Percentiles rank a stretch among this genome's conserved stretches.
Conservation (phyloP, 2,797 vertebrate genomes). For the Octomys mimax region DNA sequence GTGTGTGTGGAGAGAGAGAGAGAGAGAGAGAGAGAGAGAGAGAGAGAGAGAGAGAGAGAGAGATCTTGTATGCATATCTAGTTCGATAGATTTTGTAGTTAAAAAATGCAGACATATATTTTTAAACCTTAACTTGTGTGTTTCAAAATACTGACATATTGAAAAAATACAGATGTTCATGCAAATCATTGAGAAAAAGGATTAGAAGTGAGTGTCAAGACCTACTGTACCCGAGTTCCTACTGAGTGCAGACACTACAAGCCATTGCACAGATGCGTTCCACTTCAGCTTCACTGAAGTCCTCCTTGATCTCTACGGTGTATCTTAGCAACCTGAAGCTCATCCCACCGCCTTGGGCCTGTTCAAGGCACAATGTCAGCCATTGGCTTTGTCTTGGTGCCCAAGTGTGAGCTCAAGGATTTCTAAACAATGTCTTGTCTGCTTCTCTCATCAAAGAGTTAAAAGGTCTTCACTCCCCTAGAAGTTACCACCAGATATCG, state of each 20-base stretch:
- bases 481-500: neutral
- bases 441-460: neutral
- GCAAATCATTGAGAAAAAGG: neutral
- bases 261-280: neutral
- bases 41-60: neutral
- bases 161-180: neutral
- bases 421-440: neutral
- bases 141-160: neutral
- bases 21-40: neutral
- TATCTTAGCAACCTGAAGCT: no score
- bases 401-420: neutral
- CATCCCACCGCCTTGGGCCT: neutral
- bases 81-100: neutral
- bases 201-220: neutral
- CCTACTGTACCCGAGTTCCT: neutral
- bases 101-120: neutral
- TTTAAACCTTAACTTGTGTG: neutral
- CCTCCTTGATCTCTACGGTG: fast-evolving
- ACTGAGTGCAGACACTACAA: neutral
- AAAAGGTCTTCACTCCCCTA: neutral
- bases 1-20: no score
- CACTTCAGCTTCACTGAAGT: neutral
- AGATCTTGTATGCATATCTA: neutral
- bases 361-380: neutral
- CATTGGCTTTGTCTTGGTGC: neutral